A percentile compares a stretch with the other conserved stretches of the same genome.
These are phyloP conservation scores for Drosophila obscura DNA, from an alignment of 1,140 invertebrate genomes.

Conservation along the genomic window DNA sequence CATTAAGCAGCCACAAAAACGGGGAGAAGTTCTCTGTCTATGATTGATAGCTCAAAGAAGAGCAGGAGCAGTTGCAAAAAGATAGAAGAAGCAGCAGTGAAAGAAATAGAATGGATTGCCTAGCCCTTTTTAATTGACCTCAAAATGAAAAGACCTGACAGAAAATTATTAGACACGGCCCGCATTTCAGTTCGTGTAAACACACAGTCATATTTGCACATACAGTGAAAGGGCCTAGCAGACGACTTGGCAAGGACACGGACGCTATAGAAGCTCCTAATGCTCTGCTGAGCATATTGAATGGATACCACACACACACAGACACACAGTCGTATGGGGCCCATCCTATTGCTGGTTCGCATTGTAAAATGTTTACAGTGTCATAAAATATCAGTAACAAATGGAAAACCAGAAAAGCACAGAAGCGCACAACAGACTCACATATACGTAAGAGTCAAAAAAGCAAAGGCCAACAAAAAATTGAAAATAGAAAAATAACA, in stretches of 20 bases:
- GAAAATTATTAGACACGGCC: slow-evolving; percentile 18
- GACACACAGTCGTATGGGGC: slow-evolving; percentile 8
- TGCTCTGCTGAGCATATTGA: slow-evolving; percentile 66
- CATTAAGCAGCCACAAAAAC: slow-evolving; percentile 17
- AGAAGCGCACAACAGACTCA: slow-evolving; percentile 14
- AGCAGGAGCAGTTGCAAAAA: background rate
- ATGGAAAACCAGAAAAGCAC: slow-evolving; percentile 46
- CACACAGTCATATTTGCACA: slow-evolving; percentile 22
- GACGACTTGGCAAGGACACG: slow-evolving; percentile 55
- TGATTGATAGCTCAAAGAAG: slow-evolving; percentile 43
- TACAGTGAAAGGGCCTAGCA: background rate
- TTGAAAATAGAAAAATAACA: slow-evolving; percentile 54
- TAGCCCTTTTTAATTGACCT: slow-evolving; percentile 43
- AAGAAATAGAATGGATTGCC: background rate
- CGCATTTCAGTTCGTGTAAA: slow-evolving; percentile 32
- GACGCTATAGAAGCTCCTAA: slow-evolving; percentile 34
- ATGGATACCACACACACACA: slow-evolving; percentile 38
- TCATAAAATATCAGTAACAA: slow-evolving; percentile 80
- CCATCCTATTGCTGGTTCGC: slow-evolving; percentile 29
- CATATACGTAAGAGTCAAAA: slow-evolving; percentile 4
- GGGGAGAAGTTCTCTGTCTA: slow-evolving; percentile 2
- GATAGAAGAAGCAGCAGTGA: background rate
- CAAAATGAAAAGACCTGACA: slow-evolving; percentile 23
- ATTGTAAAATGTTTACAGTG: slow-evolving; percentile 78
- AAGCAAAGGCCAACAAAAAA: slow-evolving; percentile 19